Evolutionary conservation across 2,888 invertebrate genomes (phyloP).

Genomic region (Scaptomyza parva): DNA sequence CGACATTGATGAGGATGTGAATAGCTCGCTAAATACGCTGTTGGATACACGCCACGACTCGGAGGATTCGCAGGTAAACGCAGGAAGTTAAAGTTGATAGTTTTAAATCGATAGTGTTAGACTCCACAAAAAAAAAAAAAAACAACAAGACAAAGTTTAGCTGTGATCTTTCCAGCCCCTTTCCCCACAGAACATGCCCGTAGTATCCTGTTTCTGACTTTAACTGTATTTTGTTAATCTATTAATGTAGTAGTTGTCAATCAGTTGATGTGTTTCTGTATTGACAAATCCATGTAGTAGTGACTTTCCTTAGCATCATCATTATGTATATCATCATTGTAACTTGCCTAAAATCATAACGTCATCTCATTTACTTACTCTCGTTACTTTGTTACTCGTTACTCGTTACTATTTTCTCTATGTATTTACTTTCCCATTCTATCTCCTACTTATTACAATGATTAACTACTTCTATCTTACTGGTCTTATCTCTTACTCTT

Average conservation of each 20-base stretch:
- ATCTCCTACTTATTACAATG: conserved; percentile 18
- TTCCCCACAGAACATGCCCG: conserved; percentile 33
- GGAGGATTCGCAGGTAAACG: conserved; percentile 85
- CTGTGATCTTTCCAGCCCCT: background rate
- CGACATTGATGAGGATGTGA: conserved; percentile 96
- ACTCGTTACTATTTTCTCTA: conserved; percentile 44
- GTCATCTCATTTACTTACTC: conserved; percentile 19
- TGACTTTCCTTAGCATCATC: background rate
- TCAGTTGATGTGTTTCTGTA: conserved; percentile 19
- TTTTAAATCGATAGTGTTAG: conserved; percentile 1
- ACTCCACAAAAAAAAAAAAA: background rate
- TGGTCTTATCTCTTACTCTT: conserved; percentile 65
- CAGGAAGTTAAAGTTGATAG: background rate
- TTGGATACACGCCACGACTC: conserved; percentile 90
- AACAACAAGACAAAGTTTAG: conserved; percentile 5
- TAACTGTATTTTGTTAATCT: conserved; percentile 7
- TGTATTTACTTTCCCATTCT: conserved; percentile 39
- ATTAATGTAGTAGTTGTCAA: conserved; percentile 19
- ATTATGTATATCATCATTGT: conserved; percentile 9
- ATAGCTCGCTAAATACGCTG: conserved; percentile 95
- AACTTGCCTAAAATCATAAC: background rate
- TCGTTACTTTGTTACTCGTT: conserved; percentile 35
- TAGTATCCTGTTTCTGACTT: conserved; percentile 7
- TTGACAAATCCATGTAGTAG: conserved; percentile 36
- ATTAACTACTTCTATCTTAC: conserved; percentile 49